Evolutionary conservation across 2,888 invertebrate genomes (phyloP), one percentile per base, ranked within the genome.

Genomic region (Trissolcus japonicus): DNA sequence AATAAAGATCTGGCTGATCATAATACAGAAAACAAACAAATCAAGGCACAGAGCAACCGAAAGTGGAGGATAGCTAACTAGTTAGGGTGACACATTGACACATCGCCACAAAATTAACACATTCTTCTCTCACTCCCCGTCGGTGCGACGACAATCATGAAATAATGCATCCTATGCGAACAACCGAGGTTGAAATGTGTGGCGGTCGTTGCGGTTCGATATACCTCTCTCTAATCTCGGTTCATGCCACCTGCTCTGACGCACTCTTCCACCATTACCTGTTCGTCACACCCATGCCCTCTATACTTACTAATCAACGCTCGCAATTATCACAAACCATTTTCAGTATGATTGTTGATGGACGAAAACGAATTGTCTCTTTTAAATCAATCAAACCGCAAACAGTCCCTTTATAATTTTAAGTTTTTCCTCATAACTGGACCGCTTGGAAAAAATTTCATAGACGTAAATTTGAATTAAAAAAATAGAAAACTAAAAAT

Each of bases 71-170:
- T 43, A 65, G 74, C 59, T 67, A 77, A 79, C 78, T 78, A 78
- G 78, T 75, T 61, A 73, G 76, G 67, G 66, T 60, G 78, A 79
- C 82, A 81, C 84, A 84, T 86, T 85, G 85, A 85, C 84, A 84
- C 84, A 84, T 84, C 82, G 80, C 85, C 83, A 84, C 84, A 85
- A 86, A 86, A 86, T 86, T 85, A 86, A 86, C 85, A 86, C 86
- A 86, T 86, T 86, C 85, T 86, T 85, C 85, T 35, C 35, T 85
- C 86, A 82, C 85, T 82, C 85, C 85, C 81, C 81, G 76, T 76
- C 60, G 78, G 79, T 80, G 73, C 62, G 83, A 80, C 85, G 86
- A 86, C 87, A 87, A 87, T 88, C 87, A 85, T 85, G 86, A 86
- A 88, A 87, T 87, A 87, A 86, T 86, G 87, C 83, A 85, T 81